Evolutionary conservation across 92 coral and sea anemone genomes (phyloP).

Genomic region (Zoanthus gigantus): DNA sequence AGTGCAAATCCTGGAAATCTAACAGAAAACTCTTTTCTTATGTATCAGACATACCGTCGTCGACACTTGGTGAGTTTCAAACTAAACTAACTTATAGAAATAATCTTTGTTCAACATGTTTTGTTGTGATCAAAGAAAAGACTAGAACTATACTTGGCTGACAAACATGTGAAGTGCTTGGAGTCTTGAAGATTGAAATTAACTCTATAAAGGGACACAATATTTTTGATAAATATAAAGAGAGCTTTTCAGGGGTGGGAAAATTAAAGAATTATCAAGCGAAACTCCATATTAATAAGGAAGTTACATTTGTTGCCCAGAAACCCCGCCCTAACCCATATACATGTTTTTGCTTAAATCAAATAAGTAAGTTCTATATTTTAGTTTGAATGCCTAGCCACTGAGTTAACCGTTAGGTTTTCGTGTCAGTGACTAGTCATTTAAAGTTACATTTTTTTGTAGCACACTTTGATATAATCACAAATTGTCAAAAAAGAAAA

Average conservation of each 20-base stretch:
- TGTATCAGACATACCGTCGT: slow-evolving; percentile 30
- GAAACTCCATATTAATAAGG: slow-evolving; percentile 41
- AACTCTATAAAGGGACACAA: slow-evolving; percentile 22
- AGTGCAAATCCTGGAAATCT: slow-evolving; percentile 31
- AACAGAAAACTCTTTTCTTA: slow-evolving; percentile 28
- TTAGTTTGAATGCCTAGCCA: too few relatives aligned
- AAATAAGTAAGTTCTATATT: too few relatives aligned
- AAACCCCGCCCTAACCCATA: neutral
- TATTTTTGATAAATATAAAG: slow-evolving; percentile 16
- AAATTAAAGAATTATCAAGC: slow-evolving; percentile 39
- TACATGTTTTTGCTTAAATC: too few relatives aligned
- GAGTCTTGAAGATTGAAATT: slow-evolving; percentile 7
- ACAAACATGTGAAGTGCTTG: slow-evolving; percentile 42
- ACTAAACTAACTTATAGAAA: slow-evolving; percentile 14
- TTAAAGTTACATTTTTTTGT: too few relatives aligned
- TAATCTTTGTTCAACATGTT: neutral
- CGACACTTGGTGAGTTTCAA: slow-evolving; percentile 56
- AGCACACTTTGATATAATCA: too few relatives aligned
- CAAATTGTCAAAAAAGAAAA: too few relatives aligned
- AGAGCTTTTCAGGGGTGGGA: slow-evolving; percentile 33
- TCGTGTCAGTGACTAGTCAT: too few relatives aligned
- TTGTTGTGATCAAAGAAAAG: slow-evolving; percentile 44
- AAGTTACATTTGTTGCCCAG: slow-evolving; percentile 28
- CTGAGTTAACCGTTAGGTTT: too few relatives aligned
- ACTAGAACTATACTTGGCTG: slow-evolving; percentile 40